Evolutionary conservation across 2,113 vertebrate genomes (phyloP), one percentile per base, ranked within the genome.

Genomic region (Irena cyanogastra): DNA sequence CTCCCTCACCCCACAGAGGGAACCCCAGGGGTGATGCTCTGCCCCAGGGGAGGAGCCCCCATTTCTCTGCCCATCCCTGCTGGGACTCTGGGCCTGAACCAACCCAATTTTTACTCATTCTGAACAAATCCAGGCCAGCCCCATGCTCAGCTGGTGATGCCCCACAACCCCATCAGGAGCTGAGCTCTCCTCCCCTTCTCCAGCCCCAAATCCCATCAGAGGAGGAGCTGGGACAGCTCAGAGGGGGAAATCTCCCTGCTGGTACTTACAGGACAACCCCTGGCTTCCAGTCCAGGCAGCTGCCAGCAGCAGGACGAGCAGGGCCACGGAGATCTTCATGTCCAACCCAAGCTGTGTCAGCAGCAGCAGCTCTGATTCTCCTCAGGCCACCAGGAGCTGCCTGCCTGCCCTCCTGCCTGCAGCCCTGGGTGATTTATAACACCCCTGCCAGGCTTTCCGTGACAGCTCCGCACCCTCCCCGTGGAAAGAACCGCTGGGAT

Each of bases 231-330:
- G 30, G 41, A 7, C 19, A 65, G 19, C 45, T 0, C 71, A 17
- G 1, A 27, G 11, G 31, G 17, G 28, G 27, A 65, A n/a, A 30
- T 5, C 12, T 72, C 24, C 0, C 0, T 4, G 10, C 35, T 1
- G 0, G 14, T 90, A 94, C 96, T 95, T 9, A 94, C 89, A 28
- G 64, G 91, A 83, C 4, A 2, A 0, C 1, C 60, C 45, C 6
- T 41, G 69, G 60, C 54, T 81, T 13, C 42, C 72, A 24, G 42
- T 30, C 35, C 81, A 96, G 87, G 59, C 23, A 42, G 77, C 47
- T 2, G 4, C 56, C 65, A 96, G 83, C 69, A 96, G 83, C 72
- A 96, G 54, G 27, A 35, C 4, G 21, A 92, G 60, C 69, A 94
- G 39, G 5, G 15, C 69, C 60, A 53, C 10, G 49, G 72, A 81